Conservation (phyloP, 2,888 invertebrate species). For the Clivina fossor region DNA sequence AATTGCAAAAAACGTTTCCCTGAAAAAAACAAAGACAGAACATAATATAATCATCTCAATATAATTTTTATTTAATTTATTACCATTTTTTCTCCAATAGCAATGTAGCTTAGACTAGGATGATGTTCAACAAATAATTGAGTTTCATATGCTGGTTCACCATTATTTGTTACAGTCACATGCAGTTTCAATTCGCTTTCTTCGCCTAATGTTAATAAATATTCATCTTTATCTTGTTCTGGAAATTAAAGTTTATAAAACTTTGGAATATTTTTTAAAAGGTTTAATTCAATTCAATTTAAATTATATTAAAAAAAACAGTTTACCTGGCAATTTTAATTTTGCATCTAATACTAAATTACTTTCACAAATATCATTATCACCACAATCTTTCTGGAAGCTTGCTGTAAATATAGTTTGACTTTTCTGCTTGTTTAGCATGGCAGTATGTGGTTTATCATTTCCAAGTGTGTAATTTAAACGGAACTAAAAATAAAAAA, state of each 20-base stretch:
- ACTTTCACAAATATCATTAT: conserved; percentile 84
- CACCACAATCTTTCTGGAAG: conserved; percentile 90
- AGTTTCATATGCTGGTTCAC: conserved; percentile 89
- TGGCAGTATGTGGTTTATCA: conserved; percentile 75
- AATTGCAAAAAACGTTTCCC: conserved; percentile 66
- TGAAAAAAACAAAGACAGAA: conserved; percentile 45
- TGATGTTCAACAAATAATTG: conserved; percentile 81
- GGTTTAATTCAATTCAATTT: not conserved
- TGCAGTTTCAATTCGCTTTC: conserved; percentile 76
- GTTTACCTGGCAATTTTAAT: conserved; percentile 61
- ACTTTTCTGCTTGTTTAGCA: conserved; percentile 84
- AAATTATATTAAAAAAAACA: conserved; percentile 1
- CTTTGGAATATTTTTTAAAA: not conserved
- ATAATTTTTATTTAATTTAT: conserved; percentile 38
- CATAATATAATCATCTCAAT: conserved; percentile 1
- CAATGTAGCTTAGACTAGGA: conserved; percentile 76
- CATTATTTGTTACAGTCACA: conserved; percentile 73
- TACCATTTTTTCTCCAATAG: conserved; percentile 65
- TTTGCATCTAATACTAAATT: conserved; percentile 69
- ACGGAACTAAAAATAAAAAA: conserved; percentile 61
- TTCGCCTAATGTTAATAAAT: conserved; percentile 67
- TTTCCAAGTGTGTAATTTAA: conserved; percentile 82
- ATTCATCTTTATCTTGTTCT: conserved; percentile 52
- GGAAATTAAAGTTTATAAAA: not conserved
- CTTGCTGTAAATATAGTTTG: conserved; percentile 78